Percentiles rank a stretch among this genome's conserved stretches.
Conservation (phyloP, 1,140 invertebrate species). For the Paramacrobiotus metropolitanus region DNA sequence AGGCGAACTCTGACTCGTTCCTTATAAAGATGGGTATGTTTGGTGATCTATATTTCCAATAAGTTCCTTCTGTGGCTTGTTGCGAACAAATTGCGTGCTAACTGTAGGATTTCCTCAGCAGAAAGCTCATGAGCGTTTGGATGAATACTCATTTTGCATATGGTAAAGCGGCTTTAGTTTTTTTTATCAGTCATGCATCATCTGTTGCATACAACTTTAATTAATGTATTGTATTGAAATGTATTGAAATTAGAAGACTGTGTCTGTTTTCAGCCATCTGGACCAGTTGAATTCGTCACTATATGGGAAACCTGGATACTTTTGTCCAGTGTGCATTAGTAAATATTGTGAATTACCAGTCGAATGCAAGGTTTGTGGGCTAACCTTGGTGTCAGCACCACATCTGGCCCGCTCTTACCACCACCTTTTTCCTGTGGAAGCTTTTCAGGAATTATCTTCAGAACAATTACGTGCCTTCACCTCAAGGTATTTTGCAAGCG, state of each 20-base stretch:
- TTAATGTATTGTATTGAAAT: no score
- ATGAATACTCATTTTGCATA: slow-evolving; percentile 37
- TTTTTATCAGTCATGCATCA: no score
- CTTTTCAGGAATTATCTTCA: slow-evolving; percentile 39
- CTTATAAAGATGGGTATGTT: slow-evolving; percentile 27
- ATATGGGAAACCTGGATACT: slow-evolving; percentile 37
- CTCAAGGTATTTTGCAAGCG: slow-evolving; percentile 1
- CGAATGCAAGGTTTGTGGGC: slow-evolving; percentile 76
- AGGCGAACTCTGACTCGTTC: slow-evolving; percentile 25
- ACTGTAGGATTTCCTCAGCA: slow-evolving; percentile 26
- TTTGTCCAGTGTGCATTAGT: slow-evolving; percentile 83
- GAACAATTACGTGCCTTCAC: not conserved
- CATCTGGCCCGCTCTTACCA: slow-evolving; percentile 90
- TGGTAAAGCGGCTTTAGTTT: slow-evolving; percentile 39
- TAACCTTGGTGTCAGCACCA: slow-evolving; percentile 88
- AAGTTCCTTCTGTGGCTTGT: not conserved
- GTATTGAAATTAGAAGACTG: no score
- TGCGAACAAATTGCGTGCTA: not conserved
- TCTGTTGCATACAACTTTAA: no score
- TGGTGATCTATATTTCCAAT: not conserved
- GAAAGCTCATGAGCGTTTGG: slow-evolving; percentile 12
- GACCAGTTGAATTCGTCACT: slow-evolving; percentile 43
- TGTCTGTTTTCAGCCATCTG: slow-evolving; percentile 14
- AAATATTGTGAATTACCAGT: slow-evolving; percentile 94
- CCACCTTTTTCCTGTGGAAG: slow-evolving; percentile 71